A percentile compares a stretch with the other conserved stretches of the same genome.
These are phyloP conservation scores for Telmatochromis bifrenatus DNA, from an alignment of 2,113 vertebrate genomes.

Conservation along the genomic window DNA sequence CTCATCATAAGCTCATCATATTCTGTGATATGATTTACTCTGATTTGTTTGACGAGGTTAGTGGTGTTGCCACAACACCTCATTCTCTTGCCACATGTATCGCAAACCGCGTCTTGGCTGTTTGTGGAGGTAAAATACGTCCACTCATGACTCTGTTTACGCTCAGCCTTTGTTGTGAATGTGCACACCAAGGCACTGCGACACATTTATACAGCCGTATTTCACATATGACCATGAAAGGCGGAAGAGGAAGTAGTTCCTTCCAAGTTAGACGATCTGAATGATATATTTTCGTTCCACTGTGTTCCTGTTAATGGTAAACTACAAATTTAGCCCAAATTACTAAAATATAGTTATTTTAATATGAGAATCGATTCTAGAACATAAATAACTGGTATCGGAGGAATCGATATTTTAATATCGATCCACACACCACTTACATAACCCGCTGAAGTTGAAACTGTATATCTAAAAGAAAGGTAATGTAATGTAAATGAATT, in stretches of 20 bases:
- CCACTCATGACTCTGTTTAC: not conserved
- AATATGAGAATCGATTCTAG: not conserved
- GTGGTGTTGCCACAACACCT: not conserved
- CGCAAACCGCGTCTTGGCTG: not conserved
- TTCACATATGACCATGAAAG: not conserved
- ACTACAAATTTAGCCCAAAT: not conserved
- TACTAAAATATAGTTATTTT: not conserved
- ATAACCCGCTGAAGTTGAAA: not conserved
- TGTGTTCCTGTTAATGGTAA: not conserved
- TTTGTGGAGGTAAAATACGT: not conserved
- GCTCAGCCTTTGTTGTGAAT: not conserved
- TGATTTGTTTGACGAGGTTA: not conserved
- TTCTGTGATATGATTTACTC: not conserved
- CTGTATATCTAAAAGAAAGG: not conserved
- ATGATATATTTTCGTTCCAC: not conserved
- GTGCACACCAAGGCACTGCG: accelerated
- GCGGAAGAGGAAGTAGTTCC: not conserved
- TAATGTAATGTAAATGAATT: not conserved
- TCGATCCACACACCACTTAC: not conserved
- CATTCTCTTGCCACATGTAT: not conserved
- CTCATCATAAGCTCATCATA: not conserved
- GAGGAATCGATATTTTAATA: accelerated
- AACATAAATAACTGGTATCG: not conserved
- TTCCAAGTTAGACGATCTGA: not conserved
- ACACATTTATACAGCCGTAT: not conserved